Conservation (phyloP, 2,113 vertebrate species). For the Eretmochelys imbricata region DNA sequence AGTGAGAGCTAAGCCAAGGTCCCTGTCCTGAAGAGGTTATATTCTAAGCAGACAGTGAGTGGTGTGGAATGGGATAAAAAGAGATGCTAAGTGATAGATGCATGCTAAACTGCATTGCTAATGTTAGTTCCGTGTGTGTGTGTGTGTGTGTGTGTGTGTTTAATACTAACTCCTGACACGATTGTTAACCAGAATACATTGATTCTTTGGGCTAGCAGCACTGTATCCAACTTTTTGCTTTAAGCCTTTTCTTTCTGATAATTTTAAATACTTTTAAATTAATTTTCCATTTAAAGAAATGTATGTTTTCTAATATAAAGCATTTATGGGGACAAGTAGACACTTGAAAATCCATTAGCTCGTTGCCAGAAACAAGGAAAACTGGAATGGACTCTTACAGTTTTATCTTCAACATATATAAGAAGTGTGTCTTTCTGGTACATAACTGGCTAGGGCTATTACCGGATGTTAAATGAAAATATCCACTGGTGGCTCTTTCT, state of each 20-base stretch:
- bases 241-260: background rate
- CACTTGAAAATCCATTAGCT: background rate
- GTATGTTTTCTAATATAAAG: background rate
- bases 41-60: too few relatives aligned
- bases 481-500: background rate
- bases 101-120: fast-evolving
- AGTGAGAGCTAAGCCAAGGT: too few relatives aligned
- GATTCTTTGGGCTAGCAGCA: background rate
- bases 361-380: background rate
- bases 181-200: background rate
- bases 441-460: background rate
- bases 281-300: background rate
- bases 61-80: background rate
- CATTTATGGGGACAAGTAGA: background rate
- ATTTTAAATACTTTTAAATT: background rate
- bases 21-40: too few relatives aligned
- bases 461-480: background rate
- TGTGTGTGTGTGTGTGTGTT: background rate
- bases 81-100: background rate
- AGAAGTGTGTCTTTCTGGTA: too few relatives aligned
- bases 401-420: too few relatives aligned
- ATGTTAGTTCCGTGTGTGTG: background rate
- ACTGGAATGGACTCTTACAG: background rate
- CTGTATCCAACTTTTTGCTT: background rate
- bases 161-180: background rate